These are phyloP conservation scores for Solen grandis DNA, from an alignment of 1,140 invertebrate genomes.

Conservation along the genomic window DNA sequence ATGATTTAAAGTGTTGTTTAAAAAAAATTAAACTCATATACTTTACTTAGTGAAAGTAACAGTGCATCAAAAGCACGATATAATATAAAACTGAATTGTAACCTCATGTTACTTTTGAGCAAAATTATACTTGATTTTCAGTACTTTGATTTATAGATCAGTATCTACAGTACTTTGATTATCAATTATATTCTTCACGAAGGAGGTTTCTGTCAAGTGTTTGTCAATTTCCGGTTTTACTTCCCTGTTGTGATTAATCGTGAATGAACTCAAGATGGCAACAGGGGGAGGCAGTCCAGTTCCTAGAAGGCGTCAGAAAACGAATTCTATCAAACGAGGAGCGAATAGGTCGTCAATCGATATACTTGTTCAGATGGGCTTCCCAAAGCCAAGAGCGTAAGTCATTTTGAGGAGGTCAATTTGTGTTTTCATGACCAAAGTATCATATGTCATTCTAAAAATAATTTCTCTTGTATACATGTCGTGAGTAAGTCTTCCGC, in stretches of 20 bases:
- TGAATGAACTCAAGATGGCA: neutral
- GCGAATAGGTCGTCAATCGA: constrained; percentile 83
- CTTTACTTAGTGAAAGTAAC: too few relatives aligned
- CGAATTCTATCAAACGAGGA: constrained; percentile 55
- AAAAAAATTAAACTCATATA: too few relatives aligned
- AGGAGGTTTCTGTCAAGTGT: neutral
- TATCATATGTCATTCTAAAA: neutral
- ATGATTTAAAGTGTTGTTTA: too few relatives aligned
- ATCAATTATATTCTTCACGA: constrained; percentile 8
- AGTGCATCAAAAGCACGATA: too few relatives aligned
- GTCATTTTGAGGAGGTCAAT: too few relatives aligned
- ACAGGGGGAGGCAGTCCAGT: constrained; percentile 4
- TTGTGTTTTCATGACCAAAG: constrained; percentile 3
- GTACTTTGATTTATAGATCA: too few relatives aligned
- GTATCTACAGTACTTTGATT: too few relatives aligned
- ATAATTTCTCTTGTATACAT: neutral
- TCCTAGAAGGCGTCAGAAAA: constrained; percentile 28
- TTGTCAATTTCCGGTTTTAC: constrained; percentile 7
- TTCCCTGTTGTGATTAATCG: constrained; percentile 12
- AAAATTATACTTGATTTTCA: too few relatives aligned
- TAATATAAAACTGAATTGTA: too few relatives aligned
- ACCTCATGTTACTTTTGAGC: too few relatives aligned
- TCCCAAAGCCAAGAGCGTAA: constrained; percentile 92
- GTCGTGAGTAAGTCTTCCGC: neutral
- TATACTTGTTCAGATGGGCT: constrained; percentile 92